Evolutionary conservation across 2,888 invertebrate species (phyloP).

Genomic region (Ryuthela nishihirai): DNA sequence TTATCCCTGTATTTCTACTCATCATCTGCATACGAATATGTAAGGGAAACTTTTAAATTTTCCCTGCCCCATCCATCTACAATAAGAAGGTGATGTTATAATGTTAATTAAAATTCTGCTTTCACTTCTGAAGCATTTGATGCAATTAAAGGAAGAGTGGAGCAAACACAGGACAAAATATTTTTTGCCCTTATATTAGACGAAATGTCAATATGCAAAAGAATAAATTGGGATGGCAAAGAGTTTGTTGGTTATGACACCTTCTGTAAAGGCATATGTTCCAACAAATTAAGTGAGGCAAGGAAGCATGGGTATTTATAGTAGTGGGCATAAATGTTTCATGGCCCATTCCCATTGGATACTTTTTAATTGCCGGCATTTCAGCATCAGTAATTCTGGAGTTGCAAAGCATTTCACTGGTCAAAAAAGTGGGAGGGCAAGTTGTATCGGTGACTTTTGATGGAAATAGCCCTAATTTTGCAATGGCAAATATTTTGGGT

Average conservation of each 20-base stretch:
- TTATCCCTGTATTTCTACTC: not conserved
- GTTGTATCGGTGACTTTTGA: too few relatives aligned
- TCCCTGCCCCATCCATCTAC: not conserved
- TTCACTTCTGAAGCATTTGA: not conserved
- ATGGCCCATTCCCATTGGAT: not conserved
- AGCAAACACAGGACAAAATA: not conserved
- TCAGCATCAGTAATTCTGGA: too few relatives aligned
- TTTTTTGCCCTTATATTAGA: conserved; percentile 3
- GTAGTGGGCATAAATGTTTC: not conserved
- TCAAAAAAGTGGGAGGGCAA: too few relatives aligned
- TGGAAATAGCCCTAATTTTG: too few relatives aligned
- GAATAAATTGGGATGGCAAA: conserved; percentile 1
- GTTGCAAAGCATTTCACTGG: too few relatives aligned
- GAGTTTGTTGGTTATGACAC: not conserved
- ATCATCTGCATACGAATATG: conserved; percentile 5
- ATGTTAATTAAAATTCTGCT: conserved; percentile 3
- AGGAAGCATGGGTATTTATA: not conserved
- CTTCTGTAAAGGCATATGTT: not conserved
- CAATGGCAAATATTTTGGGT: too few relatives aligned
- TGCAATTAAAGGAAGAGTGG: too few relatives aligned
- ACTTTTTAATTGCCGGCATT: not conserved
- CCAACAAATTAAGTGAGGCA: too few relatives aligned
- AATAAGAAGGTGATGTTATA: not conserved
- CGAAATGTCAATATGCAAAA: conserved; percentile 4
- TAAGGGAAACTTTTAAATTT: not conserved